Evolutionary conservation across 2,113 vertebrate species (phyloP).

Genomic region (Martes martes): DNA sequence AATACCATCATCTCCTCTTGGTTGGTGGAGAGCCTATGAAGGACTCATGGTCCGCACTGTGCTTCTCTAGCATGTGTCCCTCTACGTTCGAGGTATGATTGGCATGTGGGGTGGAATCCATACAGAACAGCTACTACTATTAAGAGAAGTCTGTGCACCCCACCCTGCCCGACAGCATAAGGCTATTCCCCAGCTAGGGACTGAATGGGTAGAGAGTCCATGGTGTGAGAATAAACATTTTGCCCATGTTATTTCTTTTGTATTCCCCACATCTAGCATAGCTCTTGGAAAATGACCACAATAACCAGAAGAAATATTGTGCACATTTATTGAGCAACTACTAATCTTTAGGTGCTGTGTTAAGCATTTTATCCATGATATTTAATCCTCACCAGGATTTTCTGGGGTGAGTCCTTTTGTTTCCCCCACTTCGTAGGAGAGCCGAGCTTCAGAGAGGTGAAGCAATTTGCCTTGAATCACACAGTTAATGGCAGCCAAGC

Average conservation of each 20-base stretch:
- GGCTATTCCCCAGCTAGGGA: neutral
- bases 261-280: neutral
- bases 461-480: neutral
- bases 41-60: fast-evolving
- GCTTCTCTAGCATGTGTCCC: no score
- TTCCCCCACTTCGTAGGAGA: neutral
- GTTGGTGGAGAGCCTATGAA: neutral
- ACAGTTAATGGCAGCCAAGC: neutral
- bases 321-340: neutral
- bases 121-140: fast-evolving
- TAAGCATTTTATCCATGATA: neutral
- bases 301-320: neutral
- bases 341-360: neutral
- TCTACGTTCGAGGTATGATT: fast-evolving
- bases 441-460: neutral
- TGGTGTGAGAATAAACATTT: neutral
- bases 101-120: fast-evolving
- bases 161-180: neutral
- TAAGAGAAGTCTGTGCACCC: neutral
- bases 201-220: neutral
- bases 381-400: neutral
- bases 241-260: fast-evolving
- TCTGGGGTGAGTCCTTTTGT: neutral
- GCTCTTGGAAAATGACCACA: neutral
- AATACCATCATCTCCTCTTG: fast-evolving